Evolutionary conservation across 1,140 invertebrate species (phyloP).

Genomic region (Hyles vespertilio): DNA sequence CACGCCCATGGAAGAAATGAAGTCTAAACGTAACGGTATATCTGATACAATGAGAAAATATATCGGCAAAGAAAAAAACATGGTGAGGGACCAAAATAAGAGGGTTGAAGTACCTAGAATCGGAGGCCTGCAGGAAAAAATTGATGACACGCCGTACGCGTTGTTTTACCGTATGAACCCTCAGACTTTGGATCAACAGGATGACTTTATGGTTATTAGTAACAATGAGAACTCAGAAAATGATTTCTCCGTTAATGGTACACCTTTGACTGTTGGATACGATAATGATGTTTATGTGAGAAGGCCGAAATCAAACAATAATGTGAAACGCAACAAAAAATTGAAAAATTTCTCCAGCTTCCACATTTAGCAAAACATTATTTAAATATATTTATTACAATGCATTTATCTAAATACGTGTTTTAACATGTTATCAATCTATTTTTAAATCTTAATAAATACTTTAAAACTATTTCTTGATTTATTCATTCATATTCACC

Average conservation of each 20-base stretch:
- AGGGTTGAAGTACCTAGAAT: constrained; percentile 23
- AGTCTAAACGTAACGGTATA: constrained; percentile 14
- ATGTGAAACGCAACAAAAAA: constrained; percentile 28
- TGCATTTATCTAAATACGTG: constrained; percentile 3
- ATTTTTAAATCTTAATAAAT: no score
- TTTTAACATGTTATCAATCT: not conserved
- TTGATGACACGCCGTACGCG: constrained; percentile 36
- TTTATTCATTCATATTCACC: no score
- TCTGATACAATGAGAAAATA: constrained; percentile 26
- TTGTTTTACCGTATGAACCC: constrained; percentile 46
- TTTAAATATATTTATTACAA: constrained; percentile 7
- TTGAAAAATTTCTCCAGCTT: constrained; percentile 29
- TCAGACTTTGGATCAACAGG: constrained; percentile 23
- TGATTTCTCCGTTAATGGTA: constrained; percentile 10
- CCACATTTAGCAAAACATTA: not conserved
- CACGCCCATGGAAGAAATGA: not conserved
- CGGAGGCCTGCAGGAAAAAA: constrained; percentile 24
- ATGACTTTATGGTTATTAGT: constrained; percentile 15
- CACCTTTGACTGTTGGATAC: constrained; percentile 5
- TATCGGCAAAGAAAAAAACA: constrained; percentile 23
- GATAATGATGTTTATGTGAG: constrained; percentile 14
- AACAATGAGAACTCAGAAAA: constrained; percentile 16
- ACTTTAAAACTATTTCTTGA: no score
- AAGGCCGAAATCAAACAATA: constrained; percentile 15
- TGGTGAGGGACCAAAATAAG: constrained; percentile 11